Base-by-base conservation (phyloP, 2,888 invertebrate species). In the Orchesellides sinensis region DNA sequence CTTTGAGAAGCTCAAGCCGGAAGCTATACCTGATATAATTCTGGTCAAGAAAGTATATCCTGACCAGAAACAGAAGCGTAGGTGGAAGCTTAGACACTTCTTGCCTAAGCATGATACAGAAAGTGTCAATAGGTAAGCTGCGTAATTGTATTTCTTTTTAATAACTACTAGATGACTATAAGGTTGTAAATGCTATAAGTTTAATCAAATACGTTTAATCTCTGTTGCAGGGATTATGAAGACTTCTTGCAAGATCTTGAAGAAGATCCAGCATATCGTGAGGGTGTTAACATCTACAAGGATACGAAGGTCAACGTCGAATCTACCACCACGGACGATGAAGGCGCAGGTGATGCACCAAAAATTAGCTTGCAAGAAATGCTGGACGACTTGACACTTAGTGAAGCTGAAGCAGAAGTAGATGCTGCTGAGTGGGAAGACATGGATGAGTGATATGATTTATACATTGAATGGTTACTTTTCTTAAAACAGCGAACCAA, bases 191-290 rank as follows among this genome's bases (percentile, higher is more conserved):
- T 10, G 32, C 3, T 69, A 52, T 10, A 35, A 32, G 23, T 45
- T 8, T 14, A 47, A 25, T 25, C 19, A 5, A 8, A 27, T 19
- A 19, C 45, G 23, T 17, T 68, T 25, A 25, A 2, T 65, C 21
- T 59, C n/a, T n/a, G 88, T 90, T 91, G 27, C 90, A 96, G 96
- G 88, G 98, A 98, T 89, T 98, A 96, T 91, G 94, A 95, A 88
- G 98, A 98, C 88, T 99, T 99, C 91, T 92, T 99, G 90, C 97
- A 99, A 88, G 99, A 99, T 89, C 91, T 99, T 85, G 99, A 99
- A 90, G 99, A 99, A 90, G 98, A 99, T 90, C 94, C 94, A 2
- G 93, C 94, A 14, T 92, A 96, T 89, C 93, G 99, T 75, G 95
- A 96, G 89, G 95, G 97, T 89, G 93, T 99, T 66, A 98, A 98